Conservation (phyloP, 2,888 invertebrate genomes). For the Frankliniella intonsa region DNA sequence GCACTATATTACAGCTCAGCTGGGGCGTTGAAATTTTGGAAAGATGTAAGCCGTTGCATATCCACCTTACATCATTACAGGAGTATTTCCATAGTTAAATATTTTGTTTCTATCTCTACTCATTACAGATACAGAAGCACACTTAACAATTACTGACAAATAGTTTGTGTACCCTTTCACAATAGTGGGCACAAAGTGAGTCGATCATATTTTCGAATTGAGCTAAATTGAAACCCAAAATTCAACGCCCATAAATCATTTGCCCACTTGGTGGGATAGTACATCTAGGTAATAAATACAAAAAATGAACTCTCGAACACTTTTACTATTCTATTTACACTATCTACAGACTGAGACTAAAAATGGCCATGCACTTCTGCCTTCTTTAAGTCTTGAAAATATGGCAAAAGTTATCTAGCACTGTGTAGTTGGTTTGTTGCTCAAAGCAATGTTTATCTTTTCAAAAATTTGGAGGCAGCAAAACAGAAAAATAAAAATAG, state of each 20-base stretch:
- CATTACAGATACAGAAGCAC: conserved; percentile 5
- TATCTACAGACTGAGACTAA: conserved; percentile 26
- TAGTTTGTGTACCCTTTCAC: neutral
- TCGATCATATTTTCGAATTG: too few species aligned
- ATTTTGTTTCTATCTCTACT: neutral
- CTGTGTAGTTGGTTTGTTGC: too few species aligned
- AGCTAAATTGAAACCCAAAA: neutral
- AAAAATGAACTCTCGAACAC: neutral
- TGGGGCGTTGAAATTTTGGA: neutral
- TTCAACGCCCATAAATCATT: neutral
- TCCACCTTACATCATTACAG: neutral
- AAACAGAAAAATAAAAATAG: too few species aligned
- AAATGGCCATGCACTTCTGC: neutral
- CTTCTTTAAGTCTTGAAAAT: neutral
- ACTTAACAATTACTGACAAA: neutral
- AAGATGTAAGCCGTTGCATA: neutral
- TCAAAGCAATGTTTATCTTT: too few species aligned
- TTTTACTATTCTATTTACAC: neutral
- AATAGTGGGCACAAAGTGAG: too few species aligned
- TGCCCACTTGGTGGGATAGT: neutral
- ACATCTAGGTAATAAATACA: conserved; percentile 24
- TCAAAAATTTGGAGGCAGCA: too few species aligned
- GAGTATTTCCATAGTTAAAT: neutral
- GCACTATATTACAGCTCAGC: conserved; percentile 7
- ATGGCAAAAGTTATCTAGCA: neutral